Conservation (phyloP, 53 echinoderm and acorn worm species). For the Patiria pectinifera region DNA sequence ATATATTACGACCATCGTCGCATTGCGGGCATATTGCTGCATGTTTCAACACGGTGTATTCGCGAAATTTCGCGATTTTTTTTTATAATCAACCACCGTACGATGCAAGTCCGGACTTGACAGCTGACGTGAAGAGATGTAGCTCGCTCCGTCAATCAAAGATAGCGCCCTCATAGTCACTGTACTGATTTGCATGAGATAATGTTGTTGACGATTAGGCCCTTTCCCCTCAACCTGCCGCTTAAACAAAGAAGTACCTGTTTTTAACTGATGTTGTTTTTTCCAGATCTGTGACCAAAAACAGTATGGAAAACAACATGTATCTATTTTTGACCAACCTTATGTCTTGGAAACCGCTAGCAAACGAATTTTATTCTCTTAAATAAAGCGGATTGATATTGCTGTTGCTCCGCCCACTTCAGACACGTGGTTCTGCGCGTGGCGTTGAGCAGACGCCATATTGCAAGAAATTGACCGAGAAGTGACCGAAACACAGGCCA, state of each 20-base stretch:
- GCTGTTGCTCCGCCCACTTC: conserved; percentile 62
- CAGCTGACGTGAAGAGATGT: background rate
- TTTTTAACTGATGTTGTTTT: background rate
- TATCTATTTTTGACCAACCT: background rate
- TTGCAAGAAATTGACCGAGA: conserved; percentile 37
- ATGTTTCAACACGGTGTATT: too few species aligned
- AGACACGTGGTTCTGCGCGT: conserved; percentile 72
- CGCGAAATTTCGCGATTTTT: background rate
- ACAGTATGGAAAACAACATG: background rate
- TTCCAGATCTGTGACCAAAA: background rate
- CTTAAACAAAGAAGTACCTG: conserved; percentile 39
- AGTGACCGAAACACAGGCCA: background rate
- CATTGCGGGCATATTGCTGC: too few species aligned
- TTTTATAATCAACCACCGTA: background rate
- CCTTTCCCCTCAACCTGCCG: conserved; percentile 32
- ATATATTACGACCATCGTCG: too few species aligned
- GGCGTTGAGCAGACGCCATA: conserved; percentile 74
- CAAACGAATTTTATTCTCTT: background rate
- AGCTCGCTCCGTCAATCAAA: background rate
- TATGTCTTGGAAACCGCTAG: background rate
- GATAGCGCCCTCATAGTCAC: conserved; percentile 21
- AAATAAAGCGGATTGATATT: conserved; percentile 65
- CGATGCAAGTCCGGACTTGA: conserved; percentile 4
- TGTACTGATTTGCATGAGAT: conserved; percentile 42
- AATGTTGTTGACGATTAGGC: conserved; percentile 50